Evolutionary conservation across 2,113 vertebrate genomes (phyloP), one percentile per base, ranked within the genome.

Genomic region (Grammomys dolichurus): DNA sequence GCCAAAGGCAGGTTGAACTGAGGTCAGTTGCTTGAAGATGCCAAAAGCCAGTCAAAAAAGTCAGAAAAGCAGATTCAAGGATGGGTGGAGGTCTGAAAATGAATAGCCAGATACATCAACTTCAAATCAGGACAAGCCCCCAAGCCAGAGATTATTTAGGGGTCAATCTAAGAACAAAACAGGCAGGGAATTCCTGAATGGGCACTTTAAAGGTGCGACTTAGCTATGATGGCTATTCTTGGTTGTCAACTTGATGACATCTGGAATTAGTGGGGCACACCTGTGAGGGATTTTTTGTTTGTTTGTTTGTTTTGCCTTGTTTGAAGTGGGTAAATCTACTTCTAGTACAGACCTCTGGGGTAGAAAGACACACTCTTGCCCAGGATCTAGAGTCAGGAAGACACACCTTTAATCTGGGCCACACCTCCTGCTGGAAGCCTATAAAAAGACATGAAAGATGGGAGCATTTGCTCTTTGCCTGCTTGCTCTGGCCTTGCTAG

Each of bases 1-100:
- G 89, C 87, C 95, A 96, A 69, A 51, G 11, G 69, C 95, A 95
- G 93, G 96, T 95, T 97, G 97, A 98, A 78, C 93, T 89, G 89
- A 97, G 97, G 96, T 97, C 95, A 96, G 87, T 65, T 54, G 73
- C 56, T 65, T 51, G n/a, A 58, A 91, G 78, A 70, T 67, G 97
- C 97, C 97, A 96, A 80, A 51, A 51, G 60, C 78, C 84, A 91
- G 87, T 60, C 65, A 40, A 76, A 91, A 58, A 58, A 78, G 93
- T 75, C 11, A 70, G 80, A 90, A 95, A 96, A 94, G 73, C 91
- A 95, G 87, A 96, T 63, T 10, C 86, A 46, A 72, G 60, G 73
- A 60, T 93, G 95, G 84, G 73, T 63, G 69, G 94, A 93, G 69
- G 40, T 92, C 82, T 84, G 91, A 89, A 86, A 81, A 86, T 46